A percentile compares a stretch with the other conserved stretches of the same genome.
phyloP scores from a whole-genome alignment of 2,888 invertebrate species.

The Epirrhoe tristata region DNA sequence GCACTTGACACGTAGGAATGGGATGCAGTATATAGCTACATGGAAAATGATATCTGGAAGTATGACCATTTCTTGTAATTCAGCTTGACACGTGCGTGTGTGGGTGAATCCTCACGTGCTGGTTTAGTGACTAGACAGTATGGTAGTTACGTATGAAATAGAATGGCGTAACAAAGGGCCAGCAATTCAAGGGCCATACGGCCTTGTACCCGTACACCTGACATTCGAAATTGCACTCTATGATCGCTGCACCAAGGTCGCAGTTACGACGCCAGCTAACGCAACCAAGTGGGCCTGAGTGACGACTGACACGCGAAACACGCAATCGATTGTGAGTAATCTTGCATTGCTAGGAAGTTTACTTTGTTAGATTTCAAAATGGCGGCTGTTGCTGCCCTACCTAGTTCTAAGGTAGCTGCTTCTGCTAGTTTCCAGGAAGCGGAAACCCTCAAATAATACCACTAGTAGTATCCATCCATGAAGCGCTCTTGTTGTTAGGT shows the following conservation, averaged over 20 bases:
- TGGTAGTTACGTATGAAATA: constrained; percentile 5
- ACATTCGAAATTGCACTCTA: constrained; percentile 28
- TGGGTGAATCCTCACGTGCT: background rate
- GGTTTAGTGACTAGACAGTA: background rate
- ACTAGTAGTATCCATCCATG: background rate
- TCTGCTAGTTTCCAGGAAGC: background rate
- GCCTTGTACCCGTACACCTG: constrained; percentile 37
- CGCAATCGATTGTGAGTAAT: constrained; percentile 22
- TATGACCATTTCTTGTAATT: too few relatives aligned
- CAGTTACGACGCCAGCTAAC: constrained; percentile 20
- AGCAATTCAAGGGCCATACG: constrained; percentile 32
- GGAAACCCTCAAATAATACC: background rate
- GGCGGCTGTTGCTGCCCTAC: constrained; percentile 3
- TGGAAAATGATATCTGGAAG: too few relatives aligned
- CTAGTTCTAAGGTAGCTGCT: background rate
- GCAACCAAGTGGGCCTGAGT: constrained; percentile 21
- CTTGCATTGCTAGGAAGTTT: background rate
- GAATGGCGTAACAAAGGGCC: constrained; percentile 28
- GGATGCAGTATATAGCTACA: too few relatives aligned
- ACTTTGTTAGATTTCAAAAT: background rate
- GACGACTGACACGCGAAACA: constrained; percentile 9
- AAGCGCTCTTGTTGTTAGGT: too few relatives aligned
- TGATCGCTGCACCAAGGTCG: constrained; percentile 17
- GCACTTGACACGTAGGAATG: too few relatives aligned
- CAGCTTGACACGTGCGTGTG: background rate